These are phyloP conservation scores for Pangasius krempfi DNA, from an alignment of 2,797 vertebrate genomes.

Conservation along the genomic window DNA sequence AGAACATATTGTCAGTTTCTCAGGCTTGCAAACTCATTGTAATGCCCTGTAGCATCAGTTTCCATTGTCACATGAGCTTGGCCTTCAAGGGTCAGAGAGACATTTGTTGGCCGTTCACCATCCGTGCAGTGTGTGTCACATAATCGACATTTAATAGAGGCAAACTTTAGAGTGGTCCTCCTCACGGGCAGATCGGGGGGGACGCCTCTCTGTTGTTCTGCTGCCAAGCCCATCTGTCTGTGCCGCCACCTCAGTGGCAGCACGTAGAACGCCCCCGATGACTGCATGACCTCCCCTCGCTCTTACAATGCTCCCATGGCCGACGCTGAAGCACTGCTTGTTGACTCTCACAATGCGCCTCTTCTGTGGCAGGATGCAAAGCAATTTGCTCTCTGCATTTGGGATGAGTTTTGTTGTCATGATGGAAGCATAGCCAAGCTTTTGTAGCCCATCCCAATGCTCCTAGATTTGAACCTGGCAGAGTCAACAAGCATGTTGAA, in stretches of 20 bases:
- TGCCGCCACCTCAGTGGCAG: constrained; percentile 73
- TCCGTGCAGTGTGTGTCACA: constrained; percentile 77
- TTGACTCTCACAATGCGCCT: constrained; percentile 51
- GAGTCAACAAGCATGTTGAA: constrained; percentile 14
- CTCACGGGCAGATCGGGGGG: constrained; percentile 60
- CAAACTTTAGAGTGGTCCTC: constrained; percentile 69
- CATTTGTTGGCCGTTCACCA: constrained; percentile 73
- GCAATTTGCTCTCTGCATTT: constrained; percentile 53
- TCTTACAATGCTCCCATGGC: constrained; percentile 45
- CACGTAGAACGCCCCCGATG: constrained; percentile 52
- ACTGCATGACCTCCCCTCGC: constrained; percentile 47
- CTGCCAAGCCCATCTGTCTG: constrained; percentile 80
- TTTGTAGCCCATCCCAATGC: not conserved
- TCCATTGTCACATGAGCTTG: constrained; percentile 69
- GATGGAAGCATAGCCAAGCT: not conserved
- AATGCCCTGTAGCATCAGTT: constrained; percentile 31
- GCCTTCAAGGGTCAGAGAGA: constrained; percentile 76
- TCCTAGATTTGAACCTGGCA: not conserved
- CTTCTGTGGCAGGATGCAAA: constrained; percentile 54
- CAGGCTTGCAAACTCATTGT: not conserved
- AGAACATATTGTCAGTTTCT: constrained; percentile 9
- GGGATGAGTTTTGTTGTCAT: constrained; percentile 37
- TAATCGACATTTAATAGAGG: constrained; percentile 85
- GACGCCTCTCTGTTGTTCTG: constrained; percentile 70
- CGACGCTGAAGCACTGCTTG: constrained; percentile 41